Evolutionary conservation across 2,113 vertebrate genomes (phyloP).

Genomic region (Mesoclemmys tuberculata): DNA sequence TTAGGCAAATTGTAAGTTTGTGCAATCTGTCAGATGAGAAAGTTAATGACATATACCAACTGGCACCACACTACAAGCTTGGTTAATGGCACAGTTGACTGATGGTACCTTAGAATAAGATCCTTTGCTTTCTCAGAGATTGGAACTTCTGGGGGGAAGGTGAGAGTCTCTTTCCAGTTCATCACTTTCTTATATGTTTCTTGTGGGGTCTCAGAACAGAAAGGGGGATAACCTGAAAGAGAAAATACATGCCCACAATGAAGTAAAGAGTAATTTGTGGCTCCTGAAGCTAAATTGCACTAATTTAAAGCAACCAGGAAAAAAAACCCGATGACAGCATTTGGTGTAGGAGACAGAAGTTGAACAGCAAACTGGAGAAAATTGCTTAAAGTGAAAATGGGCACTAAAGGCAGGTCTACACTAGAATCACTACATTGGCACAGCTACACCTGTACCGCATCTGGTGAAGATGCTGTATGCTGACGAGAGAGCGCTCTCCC

Average conservation of each 20-base stretch:
- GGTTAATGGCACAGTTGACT: background rate
- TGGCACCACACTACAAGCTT: background rate
- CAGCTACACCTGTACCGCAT: background rate
- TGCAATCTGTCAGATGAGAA: background rate
- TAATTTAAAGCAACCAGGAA: background rate
- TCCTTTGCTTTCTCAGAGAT: constrained; percentile 99
- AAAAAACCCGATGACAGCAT: background rate
- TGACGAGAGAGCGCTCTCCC: too few relatives aligned
- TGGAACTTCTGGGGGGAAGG: constrained; percentile 96
- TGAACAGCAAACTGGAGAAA: background rate
- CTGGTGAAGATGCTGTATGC: too few relatives aligned
- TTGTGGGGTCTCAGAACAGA: constrained; percentile 98
- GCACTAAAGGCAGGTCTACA: too few relatives aligned
- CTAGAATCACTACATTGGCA: fast-evolving
- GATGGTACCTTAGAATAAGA: constrained; percentile 91
- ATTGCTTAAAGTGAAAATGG: background rate
- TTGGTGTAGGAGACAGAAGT: background rate
- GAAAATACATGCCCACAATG: background rate
- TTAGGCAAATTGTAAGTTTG: background rate
- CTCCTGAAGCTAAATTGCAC: background rate
- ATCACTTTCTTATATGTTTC: constrained; percentile 99
- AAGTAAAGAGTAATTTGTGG: background rate
- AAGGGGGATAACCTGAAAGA: constrained; percentile 92
- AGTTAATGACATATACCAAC: background rate
- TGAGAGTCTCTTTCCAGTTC: constrained; percentile 98